A percentile compares a stretch with the other conserved stretches of the same genome.
Evolutionary conservation across 2,888 invertebrate genomes (phyloP).

Genomic region (Brachylomia viminalis): DNA sequence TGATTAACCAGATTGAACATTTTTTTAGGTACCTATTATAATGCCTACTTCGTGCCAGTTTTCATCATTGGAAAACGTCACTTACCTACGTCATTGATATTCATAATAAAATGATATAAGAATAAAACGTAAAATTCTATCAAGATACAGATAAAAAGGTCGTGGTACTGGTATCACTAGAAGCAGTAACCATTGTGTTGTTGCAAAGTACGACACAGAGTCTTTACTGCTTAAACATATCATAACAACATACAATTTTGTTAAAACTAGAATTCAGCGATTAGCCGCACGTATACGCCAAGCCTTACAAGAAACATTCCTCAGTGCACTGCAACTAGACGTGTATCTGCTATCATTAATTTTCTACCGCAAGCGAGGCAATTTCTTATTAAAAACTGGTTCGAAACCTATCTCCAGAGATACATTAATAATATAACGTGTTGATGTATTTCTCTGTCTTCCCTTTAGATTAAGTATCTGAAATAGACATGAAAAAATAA

Average conservation of each 20-base stretch:
- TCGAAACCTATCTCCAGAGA: constrained; percentile 71
- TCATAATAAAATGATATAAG: neutral
- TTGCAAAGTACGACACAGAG: constrained; percentile 2
- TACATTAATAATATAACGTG: constrained; percentile 69
- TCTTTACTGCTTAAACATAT: constrained; percentile 34
- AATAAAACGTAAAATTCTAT: neutral
- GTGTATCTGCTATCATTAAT: constrained; percentile 78
- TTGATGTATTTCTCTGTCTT: constrained; percentile 66
- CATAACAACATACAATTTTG: constrained; percentile 39
- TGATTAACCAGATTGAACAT: neutral
- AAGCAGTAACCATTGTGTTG: constrained; percentile 21
- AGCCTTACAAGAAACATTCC: constrained; percentile 64
- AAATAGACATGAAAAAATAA: constrained; percentile 35
- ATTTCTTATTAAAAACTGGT: constrained; percentile 83
- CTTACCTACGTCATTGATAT: constrained; percentile 4
- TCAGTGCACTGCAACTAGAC: constrained; percentile 62
- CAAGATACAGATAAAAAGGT: neutral
- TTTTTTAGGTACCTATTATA: neutral
- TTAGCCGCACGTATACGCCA: constrained; percentile 53
- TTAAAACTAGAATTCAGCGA: constrained; percentile 32
- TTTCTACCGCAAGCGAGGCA: constrained; percentile 74
- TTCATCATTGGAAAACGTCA: neutral
- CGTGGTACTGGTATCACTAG: neutral
- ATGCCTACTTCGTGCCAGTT: neutral
- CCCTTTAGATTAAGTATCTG: constrained; percentile 57